Evolutionary conservation across 2,113 vertebrate genomes (phyloP), one percentile per base, ranked within the genome.

Genomic region (Odobenus rosmarus): DNA sequence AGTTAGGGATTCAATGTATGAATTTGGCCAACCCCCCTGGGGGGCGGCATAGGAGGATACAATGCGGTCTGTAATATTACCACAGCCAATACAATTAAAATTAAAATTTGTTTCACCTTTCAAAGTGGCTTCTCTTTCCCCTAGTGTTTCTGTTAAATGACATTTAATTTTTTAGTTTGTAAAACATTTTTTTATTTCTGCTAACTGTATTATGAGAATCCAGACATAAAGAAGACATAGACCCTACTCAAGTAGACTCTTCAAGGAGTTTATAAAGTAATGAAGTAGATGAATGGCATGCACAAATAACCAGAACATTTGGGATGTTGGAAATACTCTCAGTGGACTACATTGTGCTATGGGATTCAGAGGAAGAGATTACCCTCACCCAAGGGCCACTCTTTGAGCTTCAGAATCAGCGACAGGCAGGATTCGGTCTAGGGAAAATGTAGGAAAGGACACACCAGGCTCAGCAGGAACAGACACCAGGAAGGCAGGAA

Each of bases 91-190:
- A 62, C 53, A 57, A 42, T 26, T 71, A 82, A 89, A 82, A 69
- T 49, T 61, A 82, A 93, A 7, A 12, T 53, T 90, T 74, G n/a
- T 59, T 84, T 62, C 53, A 64, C 24, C 55, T 90, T 95, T 87
- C 81, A 81, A 82, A 87, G 57, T 49, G 61, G 42, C 24, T 36
- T 36, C 51, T 57, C 23, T n/a, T 6, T 33, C 81, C 26, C 42
- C 33, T 67, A 31, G 13, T 39, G 55, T 85, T 61, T 81, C 84
- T 80, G 2, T 69, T 92, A 81, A 80, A 33, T 93, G 57, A 61
- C 57, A 69, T 77, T 88, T 90, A 12, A 36, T 49, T 55, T 83
- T 82, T 92, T 39, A 85, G 49, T 64, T 79, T 92, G 33, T 51
- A 51, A 89, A 84, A 51, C 13, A 15, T 31, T 80, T 94, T 59